Evolutionary conservation across 2,797 vertebrate genomes (phyloP), one percentile per base, ranked within the genome.

Genomic region (Hyperoplus lanceolatus): DNA sequence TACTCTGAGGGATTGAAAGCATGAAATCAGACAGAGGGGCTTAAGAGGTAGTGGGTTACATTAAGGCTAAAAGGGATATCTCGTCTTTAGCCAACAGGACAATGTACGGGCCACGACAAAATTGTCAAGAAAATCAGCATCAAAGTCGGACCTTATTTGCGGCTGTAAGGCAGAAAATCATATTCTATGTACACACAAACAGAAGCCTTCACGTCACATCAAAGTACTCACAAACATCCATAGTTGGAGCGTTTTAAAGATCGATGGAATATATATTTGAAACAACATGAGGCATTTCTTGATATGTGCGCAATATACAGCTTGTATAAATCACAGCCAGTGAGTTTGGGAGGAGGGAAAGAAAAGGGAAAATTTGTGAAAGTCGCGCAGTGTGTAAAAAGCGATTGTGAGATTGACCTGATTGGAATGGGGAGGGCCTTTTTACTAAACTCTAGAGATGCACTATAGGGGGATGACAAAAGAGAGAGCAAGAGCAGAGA

Each of bases 61-160:
- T 85, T 84, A 60, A 66, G 68, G 63, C 70, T 82, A 80, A 86
- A 82, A 73, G 68, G 41, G 51, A 81, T 80, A 36, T 74, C 65
- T 79, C 74, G 57, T 75, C 70, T 69, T 72, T 71, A 83, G 84
- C 77, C 70, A 85, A 18, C 42, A 48, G 77, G 78, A 82, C 53
- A 78, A 81, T 69, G 75, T 66, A 61, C 71, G 51, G 48, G n/a
- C 56, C 59, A 29, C 57, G 74, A 79, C 63, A 69, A 29, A 29
- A 29, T 29, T 29, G 29, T 84, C 77, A 73, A 84, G 61, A 66
- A 70, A 81, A 80, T 73, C 50, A 68, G n/a, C 68, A 46, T 55
- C 62, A 58, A 54, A 75, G 73, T 84, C 65, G 73, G 29, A 58
- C 77, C 42, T 55, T 55, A 75, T 83, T 83, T 68, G 18, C 64